These are phyloP conservation scores for Tetramorium alpestre DNA, from an alignment of 1,140 invertebrate species.

Conservation along the genomic window DNA sequence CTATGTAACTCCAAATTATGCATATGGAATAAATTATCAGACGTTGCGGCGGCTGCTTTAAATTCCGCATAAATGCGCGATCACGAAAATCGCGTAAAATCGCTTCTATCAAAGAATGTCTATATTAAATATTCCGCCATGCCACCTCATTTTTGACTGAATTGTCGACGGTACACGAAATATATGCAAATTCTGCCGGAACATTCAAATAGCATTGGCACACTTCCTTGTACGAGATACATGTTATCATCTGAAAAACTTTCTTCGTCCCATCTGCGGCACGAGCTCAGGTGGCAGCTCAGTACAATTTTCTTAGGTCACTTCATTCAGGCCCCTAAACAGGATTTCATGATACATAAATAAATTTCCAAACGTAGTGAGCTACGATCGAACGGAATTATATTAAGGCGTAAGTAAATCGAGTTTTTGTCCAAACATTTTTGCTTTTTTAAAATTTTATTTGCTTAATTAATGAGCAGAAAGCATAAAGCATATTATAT, in stretches of 20 bases:
- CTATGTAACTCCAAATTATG: conserved; percentile 14
- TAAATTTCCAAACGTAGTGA: neutral
- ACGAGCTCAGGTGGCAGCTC: neutral
- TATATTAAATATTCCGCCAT: conserved; percentile 41
- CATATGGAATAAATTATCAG: conserved; percentile 28
- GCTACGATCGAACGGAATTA: neutral
- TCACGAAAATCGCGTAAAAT: conserved; percentile 22
- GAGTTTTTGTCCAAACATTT: neutral
- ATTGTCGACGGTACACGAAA: conserved; percentile 23
- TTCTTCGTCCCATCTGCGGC: neutral
- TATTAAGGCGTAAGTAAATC: neutral
- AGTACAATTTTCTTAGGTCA: conserved; percentile 29
- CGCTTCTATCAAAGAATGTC: conserved; percentile 26
- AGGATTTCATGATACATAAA: neutral
- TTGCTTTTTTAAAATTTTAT: neutral
- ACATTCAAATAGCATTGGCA: neutral
- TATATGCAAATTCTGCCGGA: neutral
- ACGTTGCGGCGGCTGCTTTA: neutral
- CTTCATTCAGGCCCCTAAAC: neutral
- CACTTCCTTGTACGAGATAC: neutral
- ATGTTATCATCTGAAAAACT: conserved; percentile 26
- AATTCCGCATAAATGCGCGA: conserved; percentile 37
- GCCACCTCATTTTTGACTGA: neutral
- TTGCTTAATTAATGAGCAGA: neutral
- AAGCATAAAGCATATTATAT: neutral